These are phyloP conservation scores for Mastomys natalensis DNA, from an alignment of 2,113 vertebrate species.

Conservation along the genomic window DNA sequence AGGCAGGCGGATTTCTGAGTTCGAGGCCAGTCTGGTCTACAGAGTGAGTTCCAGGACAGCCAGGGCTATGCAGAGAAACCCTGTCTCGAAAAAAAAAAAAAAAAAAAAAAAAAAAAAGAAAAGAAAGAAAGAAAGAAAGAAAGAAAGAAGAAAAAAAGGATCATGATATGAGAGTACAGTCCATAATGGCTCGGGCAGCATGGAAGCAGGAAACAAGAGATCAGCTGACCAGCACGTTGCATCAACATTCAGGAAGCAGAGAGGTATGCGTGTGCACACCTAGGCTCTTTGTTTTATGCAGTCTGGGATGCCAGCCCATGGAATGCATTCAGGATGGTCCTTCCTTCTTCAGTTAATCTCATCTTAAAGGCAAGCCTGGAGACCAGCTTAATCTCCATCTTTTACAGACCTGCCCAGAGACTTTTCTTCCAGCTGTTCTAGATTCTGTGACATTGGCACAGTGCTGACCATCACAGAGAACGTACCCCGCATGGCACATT, in stretches of 20 bases:
- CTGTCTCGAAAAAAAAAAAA: no score
- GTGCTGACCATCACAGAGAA: not conserved
- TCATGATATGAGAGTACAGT: not conserved
- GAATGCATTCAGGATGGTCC: not conserved
- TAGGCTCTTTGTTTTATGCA: not conserved
- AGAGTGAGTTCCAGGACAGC: no score
- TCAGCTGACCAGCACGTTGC: not conserved
- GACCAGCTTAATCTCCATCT: no score
- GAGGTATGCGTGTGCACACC: not conserved
- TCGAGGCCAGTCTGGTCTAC: no score
- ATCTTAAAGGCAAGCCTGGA: not conserved
- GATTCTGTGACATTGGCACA: not conserved
- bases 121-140: no score
- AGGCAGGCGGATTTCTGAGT: no score
- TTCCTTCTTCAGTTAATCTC: not conserved
- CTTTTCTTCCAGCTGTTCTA: not conserved
- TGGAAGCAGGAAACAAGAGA: not conserved
- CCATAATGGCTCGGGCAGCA: not conserved
- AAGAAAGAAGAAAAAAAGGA: no score
- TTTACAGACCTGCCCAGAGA: not conserved
- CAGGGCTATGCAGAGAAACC: no score
- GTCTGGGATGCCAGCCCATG: not conserved
- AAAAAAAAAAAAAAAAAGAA: no score
- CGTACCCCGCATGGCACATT: no score
- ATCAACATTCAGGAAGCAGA: not conserved